Evolutionary conservation across 2,888 invertebrate genomes (phyloP).

Genomic region (Hemistola chrysoprasaria): DNA sequence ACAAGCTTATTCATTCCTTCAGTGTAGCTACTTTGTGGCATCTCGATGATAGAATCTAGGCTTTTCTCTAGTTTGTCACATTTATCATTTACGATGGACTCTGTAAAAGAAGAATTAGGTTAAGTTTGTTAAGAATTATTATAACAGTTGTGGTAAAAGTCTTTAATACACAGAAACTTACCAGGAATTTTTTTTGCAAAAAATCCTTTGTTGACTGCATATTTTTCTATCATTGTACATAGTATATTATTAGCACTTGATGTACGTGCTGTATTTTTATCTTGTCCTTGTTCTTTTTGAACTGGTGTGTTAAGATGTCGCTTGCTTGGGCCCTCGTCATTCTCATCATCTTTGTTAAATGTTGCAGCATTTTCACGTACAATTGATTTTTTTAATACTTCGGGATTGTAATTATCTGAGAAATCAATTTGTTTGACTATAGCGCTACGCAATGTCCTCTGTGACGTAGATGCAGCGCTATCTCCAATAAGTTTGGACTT

Average conservation of each 20-base stretch:
- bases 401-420: too few relatives aligned
- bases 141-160: too few relatives aligned
- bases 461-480: not conserved
- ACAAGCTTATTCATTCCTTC: constrained; percentile 49
- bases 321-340: too few relatives aligned
- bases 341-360: too few relatives aligned
- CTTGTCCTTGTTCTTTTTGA: too few relatives aligned
- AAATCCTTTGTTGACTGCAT: constrained; percentile 40
- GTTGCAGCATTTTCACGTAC: too few relatives aligned
- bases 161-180: constrained; percentile 35
- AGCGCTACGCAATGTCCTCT: constrained; percentile 13
- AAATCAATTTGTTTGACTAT: not conserved
- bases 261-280: not conserved
- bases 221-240: constrained; percentile 56
- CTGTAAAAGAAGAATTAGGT: constrained; percentile 42
- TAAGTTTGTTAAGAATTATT: constrained; percentile 1
- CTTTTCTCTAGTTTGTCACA: constrained; percentile 46
- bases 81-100: constrained; percentile 36
- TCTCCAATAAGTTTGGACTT: not conserved
- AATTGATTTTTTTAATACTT: too few relatives aligned
- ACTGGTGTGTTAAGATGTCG: too few relatives aligned
- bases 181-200: constrained; percentile 47
- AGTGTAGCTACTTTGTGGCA: constrained; percentile 39
- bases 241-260: constrained; percentile 49
- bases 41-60: constrained; percentile 41